Evolutionary conservation across 2,797 vertebrate genomes (phyloP).

Genomic region (Xenops minutus): DNA sequence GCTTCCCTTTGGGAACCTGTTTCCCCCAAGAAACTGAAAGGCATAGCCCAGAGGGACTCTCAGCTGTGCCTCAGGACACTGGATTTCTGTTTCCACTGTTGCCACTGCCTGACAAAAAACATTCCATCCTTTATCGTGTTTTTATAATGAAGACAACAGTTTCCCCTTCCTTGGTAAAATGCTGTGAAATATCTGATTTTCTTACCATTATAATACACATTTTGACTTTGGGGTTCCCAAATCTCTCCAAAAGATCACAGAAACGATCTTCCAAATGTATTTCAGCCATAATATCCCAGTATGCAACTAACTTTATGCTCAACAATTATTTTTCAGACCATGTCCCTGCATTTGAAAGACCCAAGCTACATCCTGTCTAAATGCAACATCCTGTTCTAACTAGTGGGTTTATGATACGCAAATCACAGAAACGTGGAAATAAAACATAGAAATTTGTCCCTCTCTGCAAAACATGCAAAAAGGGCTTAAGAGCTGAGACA

Average conservation of each 20-base stretch:
- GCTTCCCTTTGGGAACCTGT: not conserved
- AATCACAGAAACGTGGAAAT: not conserved
- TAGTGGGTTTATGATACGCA: not conserved
- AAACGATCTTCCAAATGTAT: not conserved
- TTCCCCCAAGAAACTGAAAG: slow-evolving; percentile 1
- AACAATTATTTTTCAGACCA: not conserved
- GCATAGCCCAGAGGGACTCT: not conserved
- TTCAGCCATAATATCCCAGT: not conserved
- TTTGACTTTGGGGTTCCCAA: not conserved
- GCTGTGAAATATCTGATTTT: not conserved
- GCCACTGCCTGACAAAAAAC: not conserved
- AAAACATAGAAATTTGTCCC: not conserved
- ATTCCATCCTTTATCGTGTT: not conserved
- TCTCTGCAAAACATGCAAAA: not conserved
- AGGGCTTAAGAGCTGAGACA: not conserved
- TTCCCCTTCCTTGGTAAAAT: not conserved
- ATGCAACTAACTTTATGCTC: not conserved
- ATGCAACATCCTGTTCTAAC: not conserved
- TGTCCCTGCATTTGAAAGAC: not conserved
- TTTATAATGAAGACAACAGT: not conserved
- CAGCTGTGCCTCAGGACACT: not conserved
- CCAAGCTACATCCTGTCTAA: not conserved
- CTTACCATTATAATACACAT: not conserved
- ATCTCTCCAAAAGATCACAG: not conserved
- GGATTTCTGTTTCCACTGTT: not conserved